Percentiles rank a stretch among this genome's conserved stretches.
Conservation (phyloP, 1,140 invertebrate species). For the Adelges cooleyi region DNA sequence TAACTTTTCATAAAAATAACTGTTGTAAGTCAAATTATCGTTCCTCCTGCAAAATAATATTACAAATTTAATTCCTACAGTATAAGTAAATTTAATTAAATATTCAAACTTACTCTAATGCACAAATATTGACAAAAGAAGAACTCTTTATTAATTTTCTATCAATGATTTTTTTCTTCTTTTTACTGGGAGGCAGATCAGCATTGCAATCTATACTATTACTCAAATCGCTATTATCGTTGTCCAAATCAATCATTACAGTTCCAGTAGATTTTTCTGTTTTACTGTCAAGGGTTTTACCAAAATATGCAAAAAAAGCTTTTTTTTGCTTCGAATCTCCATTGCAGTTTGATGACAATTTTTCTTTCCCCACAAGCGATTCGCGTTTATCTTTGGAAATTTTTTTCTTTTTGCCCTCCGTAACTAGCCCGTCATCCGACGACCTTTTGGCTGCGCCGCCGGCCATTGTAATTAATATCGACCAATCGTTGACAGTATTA, state of each 20-base stretch:
- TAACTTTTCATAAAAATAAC: not conserved
- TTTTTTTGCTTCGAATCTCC: not conserved
- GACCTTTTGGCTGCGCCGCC: not conserved
- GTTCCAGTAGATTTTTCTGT: too few relatives aligned
- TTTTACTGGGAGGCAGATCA: too few relatives aligned
- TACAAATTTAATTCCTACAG: too few relatives aligned
- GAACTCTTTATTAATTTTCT: too few relatives aligned
- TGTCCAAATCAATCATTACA: too few relatives aligned
- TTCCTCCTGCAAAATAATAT: not conserved
- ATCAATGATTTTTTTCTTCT: too few relatives aligned
- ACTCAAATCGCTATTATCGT: not conserved
- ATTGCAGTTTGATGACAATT: not conserved
- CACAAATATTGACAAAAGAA: too few relatives aligned
- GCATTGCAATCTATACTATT: not conserved
- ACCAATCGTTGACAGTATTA: too few relatives aligned
- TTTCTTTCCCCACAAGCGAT: not conserved
- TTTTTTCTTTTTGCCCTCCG: not conserved
- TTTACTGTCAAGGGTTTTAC: not conserved
- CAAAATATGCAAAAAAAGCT: conserved; percentile 9
- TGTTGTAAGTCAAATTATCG: not conserved
- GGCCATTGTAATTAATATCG: not conserved
- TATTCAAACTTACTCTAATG: too few relatives aligned
- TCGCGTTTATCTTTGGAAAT: not conserved
- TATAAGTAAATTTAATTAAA: too few relatives aligned
- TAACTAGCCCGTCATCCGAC: not conserved